Evolutionary conservation across 2,797 vertebrate species (phyloP), one percentile per base, ranked within the genome.

Genomic region (Spizella passerina): DNA sequence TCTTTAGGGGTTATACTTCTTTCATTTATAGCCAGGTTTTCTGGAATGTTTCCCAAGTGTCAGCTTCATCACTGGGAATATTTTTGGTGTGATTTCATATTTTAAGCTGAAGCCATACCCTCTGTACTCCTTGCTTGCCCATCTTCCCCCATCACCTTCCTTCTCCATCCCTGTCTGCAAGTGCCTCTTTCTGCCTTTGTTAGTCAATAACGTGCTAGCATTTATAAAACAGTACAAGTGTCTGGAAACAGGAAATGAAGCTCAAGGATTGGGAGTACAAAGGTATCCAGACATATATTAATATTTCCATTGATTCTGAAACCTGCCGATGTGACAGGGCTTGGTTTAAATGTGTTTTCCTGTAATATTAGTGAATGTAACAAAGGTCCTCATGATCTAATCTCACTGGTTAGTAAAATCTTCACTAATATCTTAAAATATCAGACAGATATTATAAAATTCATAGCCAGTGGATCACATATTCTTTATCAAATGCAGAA

Each of bases 171-270:
- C 23, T 32, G 13, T 7, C 59, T 65, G 4, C 47, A 64, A 61
- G 55, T 15, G 17, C 44, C 46, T 81, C 72, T 29, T 91, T 55
- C 66, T 73, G 52, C 32, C 27, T 66, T 41, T 46, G 53, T 26
- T 63, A 63, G 30, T 76, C 46, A 88, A 23, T 9, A 75, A 78
- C n/a, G 27, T 47, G 15, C 10, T 19, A 65, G 44, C 12, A 24
- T 29, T 60, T 64, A 70, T 8, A 32, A 32, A 87, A 61, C 9
- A 81, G 57, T 9, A 39, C 8, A 64, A 77, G 63, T 30, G 36
- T 49, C 55, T 65, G 55, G 55, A 91, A 86, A 90, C 14, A 66
- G 63, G 69, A 93, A 83, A 83, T 6, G 8, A 76, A 76, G 47
- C 30, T 77, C 56, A 78, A 65, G 26, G 16, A 72, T 2, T 14